A percentile compares a stretch with the other conserved stretches of the same genome.
phyloP scores from a whole-genome alignment of 2,888 invertebrate genomes.

The Lottia scabra region DNA sequence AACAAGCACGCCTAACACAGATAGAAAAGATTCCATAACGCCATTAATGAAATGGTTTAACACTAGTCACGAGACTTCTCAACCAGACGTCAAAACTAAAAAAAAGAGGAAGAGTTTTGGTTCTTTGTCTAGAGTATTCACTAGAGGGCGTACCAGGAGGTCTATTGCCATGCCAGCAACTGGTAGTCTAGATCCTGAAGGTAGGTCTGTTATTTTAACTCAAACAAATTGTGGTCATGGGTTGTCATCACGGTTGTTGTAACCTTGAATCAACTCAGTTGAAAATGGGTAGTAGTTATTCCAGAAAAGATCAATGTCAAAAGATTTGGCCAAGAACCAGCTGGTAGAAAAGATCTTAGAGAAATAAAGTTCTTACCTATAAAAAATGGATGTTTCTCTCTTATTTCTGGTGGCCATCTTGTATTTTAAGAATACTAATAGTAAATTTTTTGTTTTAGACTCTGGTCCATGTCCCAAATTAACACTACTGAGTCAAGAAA shows the following conservation, averaged over 20 bases:
- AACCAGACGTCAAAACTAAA: slow-evolving; percentile 42
- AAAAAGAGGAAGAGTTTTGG: slow-evolving; percentile 55
- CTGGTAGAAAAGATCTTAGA: too few species aligned
- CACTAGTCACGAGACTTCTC: slow-evolving; percentile 29
- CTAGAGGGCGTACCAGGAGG: slow-evolving; percentile 47
- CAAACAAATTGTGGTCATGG: too few species aligned
- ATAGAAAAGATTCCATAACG: slow-evolving; percentile 39
- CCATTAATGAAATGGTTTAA: slow-evolving; percentile 41
- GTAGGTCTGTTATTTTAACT: too few species aligned
- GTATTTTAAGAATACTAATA: background rate
- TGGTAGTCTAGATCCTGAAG: slow-evolving; percentile 45
- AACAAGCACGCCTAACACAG: slow-evolving; percentile 41
- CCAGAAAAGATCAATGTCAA: too few species aligned
- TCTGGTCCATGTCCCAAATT: slow-evolving; percentile 35
- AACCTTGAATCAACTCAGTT: too few species aligned
- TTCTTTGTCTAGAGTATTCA: slow-evolving; percentile 58
- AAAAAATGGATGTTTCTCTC: too few species aligned
- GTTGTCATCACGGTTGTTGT: too few species aligned
- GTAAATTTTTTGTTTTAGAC: slow-evolving; percentile 34
- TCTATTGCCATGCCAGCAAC: slow-evolving; percentile 55
- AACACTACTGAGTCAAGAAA: slow-evolving; percentile 58
- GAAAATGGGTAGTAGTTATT: too few species aligned
- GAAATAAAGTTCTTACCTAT: too few species aligned
- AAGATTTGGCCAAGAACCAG: too few species aligned
- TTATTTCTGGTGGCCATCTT: too few species aligned